Base-by-base conservation (phyloP, 2,888 invertebrate species). In the Ectobius pallidus region DNA sequence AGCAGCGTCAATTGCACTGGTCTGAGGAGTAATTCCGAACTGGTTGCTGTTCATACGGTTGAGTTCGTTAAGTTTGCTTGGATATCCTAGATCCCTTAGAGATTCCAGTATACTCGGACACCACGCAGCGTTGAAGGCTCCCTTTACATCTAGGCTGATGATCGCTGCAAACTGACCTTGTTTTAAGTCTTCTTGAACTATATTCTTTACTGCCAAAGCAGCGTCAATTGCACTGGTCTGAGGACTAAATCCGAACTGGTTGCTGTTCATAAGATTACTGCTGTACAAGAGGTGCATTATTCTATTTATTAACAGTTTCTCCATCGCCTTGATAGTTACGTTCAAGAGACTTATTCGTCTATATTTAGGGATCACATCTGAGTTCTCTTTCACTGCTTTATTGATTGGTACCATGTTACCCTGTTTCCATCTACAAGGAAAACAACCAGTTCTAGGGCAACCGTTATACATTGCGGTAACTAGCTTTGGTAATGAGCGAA, bases 211-310 rank as follows among this genome's bases (percentile, higher is more conserved):
- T 16, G 30, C 9, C 20, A 34, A 1, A 16, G 30, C 11, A 14
- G 30, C 61, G 22, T 61, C 30, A 18, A 32, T n/a, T 34, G 34
- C n/a, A 61, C 61, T 61, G 6, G 32, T 32, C 32, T 61, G 61
- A 32, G 34, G 18, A 7, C 1, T 61, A 61, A 61, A 61, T 14
- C 61, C 32, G 30, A 18, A 61, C 2, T 61, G 61, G 1, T n/a
- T 0, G 18, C 32, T 27, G 32, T 32, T 32, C 18, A 18, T 61
- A 30, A 61, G 3, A 34, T 61, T 55, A 1, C 30, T 61, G 30
- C 18, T 61, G 32, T 61, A 61, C 32, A 61, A 18, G 1, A 30
- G 61, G n/a, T 32, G n/a, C 46, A 27, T 61, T 61, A 61, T 61
- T 16, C 9, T 30, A 4, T 32, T 61, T 4, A 61, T 61, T 1